Conservation (phyloP, 2,888 invertebrate genomes). For the Platynereis dumerilii region DNA sequence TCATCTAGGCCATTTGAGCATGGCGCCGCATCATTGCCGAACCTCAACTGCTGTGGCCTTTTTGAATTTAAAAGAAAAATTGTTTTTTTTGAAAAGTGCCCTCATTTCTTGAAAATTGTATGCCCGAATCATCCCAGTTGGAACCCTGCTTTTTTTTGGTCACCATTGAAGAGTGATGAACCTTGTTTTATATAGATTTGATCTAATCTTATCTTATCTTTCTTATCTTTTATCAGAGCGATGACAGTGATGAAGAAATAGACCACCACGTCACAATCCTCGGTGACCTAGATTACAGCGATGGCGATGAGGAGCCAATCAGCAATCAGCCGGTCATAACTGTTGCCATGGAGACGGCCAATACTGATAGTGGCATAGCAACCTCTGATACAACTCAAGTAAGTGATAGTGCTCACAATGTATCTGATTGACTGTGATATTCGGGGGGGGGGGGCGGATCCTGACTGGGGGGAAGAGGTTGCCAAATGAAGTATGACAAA, state of each 20-base stretch:
- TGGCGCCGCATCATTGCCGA: slow-evolving; percentile 5
- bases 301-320: slow-evolving; percentile 16
- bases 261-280: slow-evolving; percentile 14
- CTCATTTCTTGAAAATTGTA: too few species aligned
- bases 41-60: too few species aligned
- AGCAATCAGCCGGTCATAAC: slow-evolving; percentile 8
- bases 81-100: too few species aligned
- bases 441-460: too few species aligned
- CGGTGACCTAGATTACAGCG: slow-evolving; percentile 20
- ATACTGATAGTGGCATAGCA: slow-evolving; percentile 19
- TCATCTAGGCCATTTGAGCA: too few species aligned
- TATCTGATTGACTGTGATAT: too few species aligned
- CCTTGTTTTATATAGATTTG: too few species aligned
- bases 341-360: not conserved
- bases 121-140: too few species aligned
- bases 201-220: not conserved
- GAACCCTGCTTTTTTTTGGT: too few species aligned
- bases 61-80: too few species aligned
- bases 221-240: too few species aligned
- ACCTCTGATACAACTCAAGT: slow-evolving; percentile 22
- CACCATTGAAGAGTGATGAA: too few species aligned
- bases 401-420: not conserved
- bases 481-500: not conserved
- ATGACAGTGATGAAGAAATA: slow-evolving; percentile 17
- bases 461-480: not conserved